Conservation (phyloP, 2,797 vertebrate genomes). For the Protonibea diacanthus region DNA sequence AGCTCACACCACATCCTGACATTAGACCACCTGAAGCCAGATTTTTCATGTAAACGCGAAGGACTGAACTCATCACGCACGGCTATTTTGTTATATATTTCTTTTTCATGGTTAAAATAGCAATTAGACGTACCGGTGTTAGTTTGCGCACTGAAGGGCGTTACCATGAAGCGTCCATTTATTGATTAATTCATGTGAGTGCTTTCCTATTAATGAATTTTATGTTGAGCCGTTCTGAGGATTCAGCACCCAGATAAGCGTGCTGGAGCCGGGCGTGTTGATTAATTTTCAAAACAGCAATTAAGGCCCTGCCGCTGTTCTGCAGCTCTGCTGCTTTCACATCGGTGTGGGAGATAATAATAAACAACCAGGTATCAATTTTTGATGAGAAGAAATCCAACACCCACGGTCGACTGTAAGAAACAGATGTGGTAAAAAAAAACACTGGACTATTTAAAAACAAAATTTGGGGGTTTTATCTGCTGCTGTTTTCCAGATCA, state of each 20-base stretch:
- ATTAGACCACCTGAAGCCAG: conserved; percentile 56
- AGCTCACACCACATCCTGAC: conserved; percentile 49
- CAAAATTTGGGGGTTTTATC: conserved; percentile 6
- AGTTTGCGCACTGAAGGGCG: conserved; percentile 6
- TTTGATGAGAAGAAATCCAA: conserved; percentile 66
- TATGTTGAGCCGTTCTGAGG: conserved; percentile 24
- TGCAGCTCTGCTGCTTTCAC: conserved; percentile 53
- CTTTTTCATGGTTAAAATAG: conserved; percentile 29
- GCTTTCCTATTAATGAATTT: conserved; percentile 41
- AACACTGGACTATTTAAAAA: conserved; percentile 2
- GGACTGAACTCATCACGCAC: conserved; percentile 27
- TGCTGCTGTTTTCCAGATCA: conserved; percentile 35
- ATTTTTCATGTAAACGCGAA: conserved; percentile 34
- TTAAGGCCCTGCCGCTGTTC: conserved; percentile 33
- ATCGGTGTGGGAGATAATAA: conserved; percentile 52
- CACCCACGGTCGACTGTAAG: conserved; percentile 24
- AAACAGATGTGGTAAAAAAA: conserved; percentile 50
- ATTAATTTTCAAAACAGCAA: conserved; percentile 56
- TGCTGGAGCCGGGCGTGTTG: conserved; percentile 13
- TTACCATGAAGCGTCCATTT: conserved; percentile 16
- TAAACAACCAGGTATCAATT: conserved; percentile 64
- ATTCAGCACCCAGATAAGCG: conserved; percentile 21
- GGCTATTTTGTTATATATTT: conserved; percentile 28
- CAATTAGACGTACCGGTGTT: conserved; percentile 15
- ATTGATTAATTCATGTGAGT: conserved; percentile 20